Evolutionary conservation across 2,113 vertebrate genomes (phyloP), one percentile per base, ranked within the genome.

Genomic region (Macaca nemestrina): DNA sequence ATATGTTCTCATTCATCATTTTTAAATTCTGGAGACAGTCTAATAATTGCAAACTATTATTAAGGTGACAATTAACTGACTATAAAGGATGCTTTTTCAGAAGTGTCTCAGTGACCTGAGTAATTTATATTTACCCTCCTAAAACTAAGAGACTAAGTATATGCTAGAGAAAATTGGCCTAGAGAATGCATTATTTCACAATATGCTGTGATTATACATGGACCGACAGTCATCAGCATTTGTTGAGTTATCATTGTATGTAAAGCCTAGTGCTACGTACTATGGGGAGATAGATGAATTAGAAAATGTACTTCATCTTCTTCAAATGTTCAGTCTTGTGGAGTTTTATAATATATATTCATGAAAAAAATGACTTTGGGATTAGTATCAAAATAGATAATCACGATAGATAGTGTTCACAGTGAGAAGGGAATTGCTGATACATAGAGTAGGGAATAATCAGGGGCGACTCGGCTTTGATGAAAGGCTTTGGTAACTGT

Each of bases 401-500:
- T 5, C 88, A 83, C 6, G 27, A 45, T 78, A 87, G 45, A 88
- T 84, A 86, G 89, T 32, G 35, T 84, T 3, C 48, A 82, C 20
- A 61, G 12, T 70, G 48, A 82, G 30, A 93, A 72, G 6, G 13
- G 32, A 87, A 68, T 79, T 64, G 64, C 32, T 70, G 68, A 95
- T 13, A 73, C 1, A 67, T 59, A 84, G 78, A 61, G 76, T 78
- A 82, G 92, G 9, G 81, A 90, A 73, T 67, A 35, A 59, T 94
- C 35, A 89, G 9, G 61, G 75, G 59, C 78, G 50, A 85, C 94
- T 81, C 22, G 40, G 50, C n/a, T 89, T 95, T 88, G 27, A 84
- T 61, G 83, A 88, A 16, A 43, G 9, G 48, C 92, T 98, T 97
- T 80, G 82, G 40, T 35, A 95, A 45, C 68, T 93, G n/a, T 85